Conservation (phyloP, 2,888 invertebrate genomes). For the Folsomia candida region DNA sequence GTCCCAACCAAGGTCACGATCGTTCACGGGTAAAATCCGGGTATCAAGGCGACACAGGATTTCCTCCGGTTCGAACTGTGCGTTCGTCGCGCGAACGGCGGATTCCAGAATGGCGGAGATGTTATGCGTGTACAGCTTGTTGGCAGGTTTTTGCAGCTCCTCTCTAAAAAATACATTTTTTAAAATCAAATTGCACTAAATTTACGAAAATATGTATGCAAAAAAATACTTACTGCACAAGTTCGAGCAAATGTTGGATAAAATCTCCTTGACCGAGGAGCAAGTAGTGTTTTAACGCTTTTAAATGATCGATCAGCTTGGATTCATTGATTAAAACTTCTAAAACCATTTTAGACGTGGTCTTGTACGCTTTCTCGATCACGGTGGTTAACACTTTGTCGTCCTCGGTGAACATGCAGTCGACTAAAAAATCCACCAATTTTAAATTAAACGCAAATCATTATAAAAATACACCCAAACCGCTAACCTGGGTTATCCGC, state of each 20-base stretch:
- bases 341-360: conserved; percentile 80
- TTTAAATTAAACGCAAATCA: neutral
- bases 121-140: conserved; percentile 82
- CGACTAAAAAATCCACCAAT: conserved; percentile 55
- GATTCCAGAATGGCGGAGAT: conserved; percentile 79
- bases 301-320: conserved; percentile 83
- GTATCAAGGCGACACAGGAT: conserved; percentile 85
- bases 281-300: conserved; percentile 84
- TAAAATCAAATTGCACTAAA: conserved; percentile 7
- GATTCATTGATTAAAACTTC: conserved; percentile 83
- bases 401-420: conserved; percentile 66
- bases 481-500: conserved; percentile 53
- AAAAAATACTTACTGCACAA: conserved; percentile 83
- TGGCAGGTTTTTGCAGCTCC: conserved; percentile 82
- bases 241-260: conserved; percentile 86
- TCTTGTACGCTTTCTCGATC: conserved; percentile 79
- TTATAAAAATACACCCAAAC: neutral
- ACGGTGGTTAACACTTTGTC: conserved; percentile 75
- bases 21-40: conserved; percentile 63
- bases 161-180: conserved; percentile 60
- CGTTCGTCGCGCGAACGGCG: conserved; percentile 85
- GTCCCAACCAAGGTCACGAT: conserved; percentile 84
- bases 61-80: conserved; percentile 88
- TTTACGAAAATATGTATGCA: neutral
- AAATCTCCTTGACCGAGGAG: conserved; percentile 95